These are phyloP conservation scores for Ptiloglossa arizonensis DNA, from an alignment of 1,140 invertebrate species.

Conservation along the genomic window DNA sequence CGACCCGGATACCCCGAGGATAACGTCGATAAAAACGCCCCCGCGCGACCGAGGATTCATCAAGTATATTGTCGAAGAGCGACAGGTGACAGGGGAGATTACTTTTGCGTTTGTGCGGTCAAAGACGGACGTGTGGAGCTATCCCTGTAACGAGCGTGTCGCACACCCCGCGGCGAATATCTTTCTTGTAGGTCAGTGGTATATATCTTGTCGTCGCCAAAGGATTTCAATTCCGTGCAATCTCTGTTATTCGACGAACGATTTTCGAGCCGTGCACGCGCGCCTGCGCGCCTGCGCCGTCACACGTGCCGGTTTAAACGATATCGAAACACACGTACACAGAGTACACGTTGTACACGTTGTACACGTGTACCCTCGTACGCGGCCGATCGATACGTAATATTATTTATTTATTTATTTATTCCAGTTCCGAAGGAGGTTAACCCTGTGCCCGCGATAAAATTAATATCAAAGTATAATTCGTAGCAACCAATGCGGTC, in stretches of 20 bases:
- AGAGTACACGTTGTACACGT: no score
- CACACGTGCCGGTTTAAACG: slow-evolving; percentile 5
- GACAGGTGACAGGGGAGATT: slow-evolving; percentile 64
- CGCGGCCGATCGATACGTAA: no score
- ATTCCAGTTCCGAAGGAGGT: no score
- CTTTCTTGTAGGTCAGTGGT: slow-evolving; percentile 49
- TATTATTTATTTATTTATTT: no score
- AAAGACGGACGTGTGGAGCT: slow-evolving; percentile 10
- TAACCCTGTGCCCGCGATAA: no score
- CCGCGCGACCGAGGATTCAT: slow-evolving; percentile 56
- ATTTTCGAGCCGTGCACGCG: slow-evolving; percentile 47
- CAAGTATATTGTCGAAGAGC: slow-evolving; percentile 62
- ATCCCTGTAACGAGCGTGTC: neutral
- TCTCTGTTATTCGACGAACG: slow-evolving; percentile 38
- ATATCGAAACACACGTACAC: neutral
- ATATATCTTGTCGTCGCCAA: slow-evolving; percentile 40
- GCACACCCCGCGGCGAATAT: slow-evolving; percentile 21
- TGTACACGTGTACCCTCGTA: no score
- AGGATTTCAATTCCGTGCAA: slow-evolving; percentile 50
- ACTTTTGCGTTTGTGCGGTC: slow-evolving; percentile 57
- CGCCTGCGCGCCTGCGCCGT: no score
- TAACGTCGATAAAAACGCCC: slow-evolving; percentile 60
- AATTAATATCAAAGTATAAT: no score
- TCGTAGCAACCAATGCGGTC: no score
- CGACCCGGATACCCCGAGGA: slow-evolving; percentile 24